Conservation (phyloP, 2,888 invertebrate species). For the Zhengitettix transpicula region DNA sequence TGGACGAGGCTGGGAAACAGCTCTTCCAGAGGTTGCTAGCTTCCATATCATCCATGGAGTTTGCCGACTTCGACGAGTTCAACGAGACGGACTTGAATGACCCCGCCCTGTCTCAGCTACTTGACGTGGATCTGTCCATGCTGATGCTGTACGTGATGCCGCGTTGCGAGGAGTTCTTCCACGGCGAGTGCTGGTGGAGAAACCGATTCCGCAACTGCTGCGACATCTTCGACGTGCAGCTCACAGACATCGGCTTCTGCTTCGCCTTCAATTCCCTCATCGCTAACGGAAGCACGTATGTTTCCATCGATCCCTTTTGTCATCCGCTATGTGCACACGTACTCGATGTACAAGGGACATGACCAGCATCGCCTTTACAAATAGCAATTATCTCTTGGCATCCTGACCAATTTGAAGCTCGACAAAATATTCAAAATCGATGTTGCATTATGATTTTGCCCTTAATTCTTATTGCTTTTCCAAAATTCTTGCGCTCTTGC, state of each 20-base stretch:
- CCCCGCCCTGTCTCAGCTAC: conserved; percentile 8
- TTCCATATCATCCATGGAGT: conserved; percentile 17
- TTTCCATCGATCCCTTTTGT: too few species aligned
- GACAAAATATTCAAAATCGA: too few species aligned
- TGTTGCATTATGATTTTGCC: too few species aligned
- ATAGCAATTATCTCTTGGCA: too few species aligned
- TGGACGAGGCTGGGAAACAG: conserved; percentile 7
- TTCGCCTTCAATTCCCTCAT: conserved; percentile 29
- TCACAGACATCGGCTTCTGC: conserved; percentile 29
- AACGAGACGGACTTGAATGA: conserved; percentile 10
- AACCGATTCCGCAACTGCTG: conserved; percentile 25
- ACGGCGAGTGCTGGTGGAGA: conserved; percentile 26
- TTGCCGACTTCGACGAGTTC: conserved; percentile 20
- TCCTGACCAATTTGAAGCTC: too few species aligned
- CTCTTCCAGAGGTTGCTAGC: conserved; percentile 13
- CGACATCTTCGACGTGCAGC: conserved; percentile 26
- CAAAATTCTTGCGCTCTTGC: too few species aligned
- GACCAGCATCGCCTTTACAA: too few species aligned
- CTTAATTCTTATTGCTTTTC: too few species aligned
- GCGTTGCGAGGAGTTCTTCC: conserved; percentile 25
- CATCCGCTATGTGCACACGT: too few species aligned
- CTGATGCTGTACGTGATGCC: conserved; percentile 14
- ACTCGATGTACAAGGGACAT: too few species aligned
- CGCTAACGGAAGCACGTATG: conserved; percentile 11
- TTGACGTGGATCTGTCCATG: background rate